Base-by-base conservation (phyloP, 2,113 vertebrate species). In the Marmota monax region DNA sequence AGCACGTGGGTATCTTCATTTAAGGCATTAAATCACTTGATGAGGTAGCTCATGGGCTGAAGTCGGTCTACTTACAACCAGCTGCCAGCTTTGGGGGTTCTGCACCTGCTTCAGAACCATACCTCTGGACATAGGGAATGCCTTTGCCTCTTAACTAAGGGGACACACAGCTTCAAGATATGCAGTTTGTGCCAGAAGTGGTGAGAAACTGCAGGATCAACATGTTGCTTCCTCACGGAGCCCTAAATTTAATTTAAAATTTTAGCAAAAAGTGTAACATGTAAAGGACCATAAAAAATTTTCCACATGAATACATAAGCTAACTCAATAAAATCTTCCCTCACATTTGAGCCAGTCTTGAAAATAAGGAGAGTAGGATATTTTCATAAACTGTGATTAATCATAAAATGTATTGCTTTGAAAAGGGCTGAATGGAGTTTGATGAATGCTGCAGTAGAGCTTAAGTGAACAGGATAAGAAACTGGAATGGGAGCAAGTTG, bases 371-470 rank as follows among this genome's bases (percentile, higher is more conserved):
- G 63, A 78, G 20, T 37, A 61, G 79, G 39, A 16, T 73, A 25
- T 89, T 82, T 90, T 83, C 77, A 77, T 74, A 72, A 78, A 67
- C 34, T 48, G 39, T 34, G 56, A 73, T 86, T 82, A 92, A 32
- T 34, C 42, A 48, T 48, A 80, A 79, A 88, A 42, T 32, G 17
- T 25, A 51, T 58, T 78, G 48, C 63, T 92, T 74, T 65, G 65
- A 53, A 85, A 34, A 16, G 53, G 5, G 23, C n/a, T 53, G 67
- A 82, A 34, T 61, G 34, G 73, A 45, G 34, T 51, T 72, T 27
- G 27, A 12, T 84, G 51, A 83, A 45, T 39, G 61, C 20, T 74
- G 79, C 58, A 37, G 34, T 74, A 42, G 34, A 53, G 29, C 29
- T 25, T n/a, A 61, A 76, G 87, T 37, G 42, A 82, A 67, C 10